These are phyloP conservation scores for Accipiter virgatus DNA, from an alignment of 2,113 vertebrate species.

Conservation along the genomic window DNA sequence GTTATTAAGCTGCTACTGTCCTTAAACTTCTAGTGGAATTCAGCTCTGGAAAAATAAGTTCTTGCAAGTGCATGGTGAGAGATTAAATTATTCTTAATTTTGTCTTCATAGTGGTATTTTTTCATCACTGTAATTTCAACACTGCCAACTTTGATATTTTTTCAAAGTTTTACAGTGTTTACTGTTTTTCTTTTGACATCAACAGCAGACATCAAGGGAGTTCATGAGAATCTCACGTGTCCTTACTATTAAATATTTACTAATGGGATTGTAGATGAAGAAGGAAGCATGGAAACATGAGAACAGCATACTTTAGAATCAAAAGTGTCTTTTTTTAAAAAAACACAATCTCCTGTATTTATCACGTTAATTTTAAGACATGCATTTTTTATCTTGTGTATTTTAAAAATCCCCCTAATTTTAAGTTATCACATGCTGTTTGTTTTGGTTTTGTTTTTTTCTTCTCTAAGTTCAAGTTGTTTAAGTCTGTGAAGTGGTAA, in stretches of 20 bases:
- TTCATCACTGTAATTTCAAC: neutral
- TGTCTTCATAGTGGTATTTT: neutral
- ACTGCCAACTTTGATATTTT: neutral
- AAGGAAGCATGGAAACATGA: neutral
- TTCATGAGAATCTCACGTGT: neutral
- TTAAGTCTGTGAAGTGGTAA: neutral
- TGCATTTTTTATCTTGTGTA: neutral
- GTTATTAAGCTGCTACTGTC: neutral
- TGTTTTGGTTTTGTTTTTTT: neutral
- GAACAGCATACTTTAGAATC: neutral
- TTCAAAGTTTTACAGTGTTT: neutral
- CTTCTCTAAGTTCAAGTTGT: neutral
- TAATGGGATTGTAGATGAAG: neutral
- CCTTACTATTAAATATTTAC: neutral
- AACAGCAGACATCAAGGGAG: neutral
- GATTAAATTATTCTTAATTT: neutral
- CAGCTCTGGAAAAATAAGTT: neutral
- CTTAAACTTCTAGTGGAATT: neutral
- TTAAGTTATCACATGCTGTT: neutral
- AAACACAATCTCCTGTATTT: neutral
- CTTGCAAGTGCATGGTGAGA: neutral
- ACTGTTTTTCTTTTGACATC: neutral
- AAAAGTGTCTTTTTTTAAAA: neutral
- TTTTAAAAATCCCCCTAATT: neutral
- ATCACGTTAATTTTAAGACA: neutral